Base-by-base conservation (phyloP, 2,888 invertebrate species). In the Cryptophagus acutangulus region DNA sequence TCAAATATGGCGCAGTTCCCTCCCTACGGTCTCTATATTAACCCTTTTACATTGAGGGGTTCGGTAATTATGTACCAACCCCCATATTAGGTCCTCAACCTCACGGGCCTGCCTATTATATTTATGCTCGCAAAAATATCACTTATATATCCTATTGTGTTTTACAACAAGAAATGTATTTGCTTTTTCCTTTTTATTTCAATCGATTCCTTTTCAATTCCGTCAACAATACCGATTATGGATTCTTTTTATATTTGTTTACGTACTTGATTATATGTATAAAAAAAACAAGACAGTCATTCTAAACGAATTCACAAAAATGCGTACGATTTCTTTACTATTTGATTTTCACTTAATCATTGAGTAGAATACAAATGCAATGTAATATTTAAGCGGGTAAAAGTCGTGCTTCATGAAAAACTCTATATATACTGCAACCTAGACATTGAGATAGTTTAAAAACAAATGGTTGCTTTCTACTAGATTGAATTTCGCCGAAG, bases 1-100 rank as follows among this genome's bases (percentile, higher is more conserved):
- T 70, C 66, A 70, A 70, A 70, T 67, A 70, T 70, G 69, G 69
- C 69, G 67, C 62, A 59, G 63, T 65, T 65, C 66, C 66, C 66
- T 65, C 66, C 67, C 66, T 62, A 63, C 60, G 57, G 63, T 59
- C 64, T 65, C 64, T 65, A 54, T 61, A 63, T 67, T 66, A 69
- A 68, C 68, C 69, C 68, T 68, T 69, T 68, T 59, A 62, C 64
- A 3, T 61, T 61, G 16, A 67, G 66, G 67, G 67, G 65, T 59
- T 66, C 63, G 58, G 64, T 68, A 67, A 68, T 68, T 67, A 68
- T 66, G 66, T 66, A 63, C 67, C 62, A 63, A 65, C 66, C 66
- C 65, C 62, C 60, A 59, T 66, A 67, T 66, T 65, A 65, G 63
- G 63, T 63, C 63, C 66, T 68, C 59, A 63, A 59, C 61, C 62